Base-by-base conservation (phyloP, 2,888 invertebrate species). In the Scaptomyza polygonia region DNA sequence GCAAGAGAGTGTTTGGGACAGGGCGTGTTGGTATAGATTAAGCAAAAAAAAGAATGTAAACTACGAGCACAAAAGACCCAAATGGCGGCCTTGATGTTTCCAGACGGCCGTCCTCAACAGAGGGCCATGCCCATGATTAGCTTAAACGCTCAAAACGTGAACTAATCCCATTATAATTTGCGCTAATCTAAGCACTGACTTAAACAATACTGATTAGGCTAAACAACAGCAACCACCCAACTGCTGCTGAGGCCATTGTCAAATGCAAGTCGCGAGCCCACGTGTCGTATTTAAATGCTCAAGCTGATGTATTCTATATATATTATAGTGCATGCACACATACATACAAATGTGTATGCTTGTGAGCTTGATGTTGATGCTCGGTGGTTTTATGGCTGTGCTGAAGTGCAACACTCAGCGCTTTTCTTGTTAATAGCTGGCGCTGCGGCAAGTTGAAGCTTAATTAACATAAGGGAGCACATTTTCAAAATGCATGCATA, bases 401-500 rank as follows among this genome's bases (percentile, higher is more conserved):
- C 59, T 62, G 59, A 71, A 79, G 67, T 67, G 72, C 67, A 58
- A 70, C 67, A 77, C 86, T 86, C 75, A 77, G 75, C 77, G 68
- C 66, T 86, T 77, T 79, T 66, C 63, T 75, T 86, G 72, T 80
- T 71, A 86, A 80, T 86, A 86, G 84, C 83, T 82, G 59, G 55
- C 44, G 58, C 54, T 76, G 39, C 16, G 67, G 78, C 67, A 81
- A 82, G 86, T 86, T 78, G 74, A 68, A 67, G 86, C 82, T 86
- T 82, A 82, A 82, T 82, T 82, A 82, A 83, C 82, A 82, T 86
- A 82, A 82, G 72, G 81, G 74, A 79, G 68, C 71, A 40, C 67
- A 71, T 67, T 74, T 72, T 72, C 53, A 39, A 44, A 59, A 68
- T 64, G 59, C 62, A 49, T 9, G 12, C 16, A 36, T 6, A 14